These are phyloP conservation scores for Axea sp. DNA, from an alignment of 2,888 invertebrate species.

Conservation along the genomic window DNA sequence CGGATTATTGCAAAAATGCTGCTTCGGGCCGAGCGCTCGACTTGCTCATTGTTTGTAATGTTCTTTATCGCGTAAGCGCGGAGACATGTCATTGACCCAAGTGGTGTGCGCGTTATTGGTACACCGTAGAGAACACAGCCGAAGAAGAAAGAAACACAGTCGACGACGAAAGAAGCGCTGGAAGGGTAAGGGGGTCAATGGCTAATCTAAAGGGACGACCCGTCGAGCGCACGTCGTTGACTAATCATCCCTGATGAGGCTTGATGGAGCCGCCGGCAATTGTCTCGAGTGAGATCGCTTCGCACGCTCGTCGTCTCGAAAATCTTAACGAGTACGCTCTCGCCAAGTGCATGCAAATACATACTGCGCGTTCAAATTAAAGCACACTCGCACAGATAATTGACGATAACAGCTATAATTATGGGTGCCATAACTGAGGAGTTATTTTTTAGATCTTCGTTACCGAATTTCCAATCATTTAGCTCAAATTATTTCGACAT, in stretches of 20 bases:
- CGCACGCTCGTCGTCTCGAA: constrained; percentile 66
- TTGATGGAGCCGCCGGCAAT: constrained; percentile 71
- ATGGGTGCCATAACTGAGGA: constrained; percentile 5
- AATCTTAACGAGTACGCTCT: constrained; percentile 55
- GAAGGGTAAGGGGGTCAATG: constrained; percentile 67
- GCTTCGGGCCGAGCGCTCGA: constrained; percentile 17
- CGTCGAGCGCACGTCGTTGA: constrained; percentile 66
- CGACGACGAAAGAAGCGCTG: constrained; percentile 50
- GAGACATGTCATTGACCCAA: constrained; percentile 67
- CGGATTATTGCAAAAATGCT: constrained; percentile 32
- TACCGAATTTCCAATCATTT: not conserved
- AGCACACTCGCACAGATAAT: constrained; percentile 24
- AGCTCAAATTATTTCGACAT: too few relatives aligned
- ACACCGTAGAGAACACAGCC: constrained; percentile 35
- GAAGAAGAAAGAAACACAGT: constrained; percentile 43
- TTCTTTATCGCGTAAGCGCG: constrained; percentile 50
- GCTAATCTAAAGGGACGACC: constrained; percentile 67
- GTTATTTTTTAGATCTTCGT: not conserved
- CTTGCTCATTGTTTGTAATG: constrained; percentile 47
- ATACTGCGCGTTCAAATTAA: constrained; percentile 22
- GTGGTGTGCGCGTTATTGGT: constrained; percentile 65
- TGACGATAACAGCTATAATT: constrained; percentile 26
- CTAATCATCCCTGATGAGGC: constrained; percentile 73
- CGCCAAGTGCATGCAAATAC: constrained; percentile 49
- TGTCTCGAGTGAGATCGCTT: constrained; percentile 72